Evolutionary conservation across 92 coral and sea anemone genomes (phyloP).

Genomic region (Epizoanthus rinbou): DNA sequence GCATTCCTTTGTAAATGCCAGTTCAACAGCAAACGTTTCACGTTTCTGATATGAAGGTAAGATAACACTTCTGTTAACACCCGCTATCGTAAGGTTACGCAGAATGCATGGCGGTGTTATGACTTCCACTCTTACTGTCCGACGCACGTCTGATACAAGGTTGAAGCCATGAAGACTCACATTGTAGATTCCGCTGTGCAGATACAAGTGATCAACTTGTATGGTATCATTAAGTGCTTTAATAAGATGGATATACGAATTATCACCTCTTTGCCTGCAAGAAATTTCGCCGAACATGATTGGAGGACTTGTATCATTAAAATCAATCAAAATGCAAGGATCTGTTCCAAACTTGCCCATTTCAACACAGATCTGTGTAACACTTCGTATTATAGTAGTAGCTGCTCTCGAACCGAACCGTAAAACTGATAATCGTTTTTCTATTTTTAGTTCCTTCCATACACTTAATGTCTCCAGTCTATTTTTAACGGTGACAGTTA

Average conservation of each 20-base stretch:
- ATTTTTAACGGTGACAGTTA: conserved; percentile 22
- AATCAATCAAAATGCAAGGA: conserved; percentile 54
- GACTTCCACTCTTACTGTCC: conserved; percentile 36
- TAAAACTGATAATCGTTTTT: conserved; percentile 23
- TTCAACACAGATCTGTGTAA: conserved; percentile 31
- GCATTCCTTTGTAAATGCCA: conserved; percentile 30
- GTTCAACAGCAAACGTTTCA: conserved; percentile 20
- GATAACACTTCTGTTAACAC: not conserved
- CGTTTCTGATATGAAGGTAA: not conserved
- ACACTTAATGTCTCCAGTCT: conserved; percentile 1
- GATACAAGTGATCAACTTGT: conserved; percentile 52
- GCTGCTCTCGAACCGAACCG: conserved; percentile 6
- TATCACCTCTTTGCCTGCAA: conserved; percentile 27
- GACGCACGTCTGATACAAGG: conserved; percentile 56
- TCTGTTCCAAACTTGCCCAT: conserved; percentile 38
- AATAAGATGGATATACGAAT: not conserved
- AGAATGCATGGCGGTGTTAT: conserved; percentile 62
- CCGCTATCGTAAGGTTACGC: conserved; percentile 49
- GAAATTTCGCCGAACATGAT: conserved; percentile 43
- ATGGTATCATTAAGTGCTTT: not conserved
- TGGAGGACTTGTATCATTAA: conserved; percentile 42
- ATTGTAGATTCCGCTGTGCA: conserved; percentile 54
- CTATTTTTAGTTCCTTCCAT: conserved; percentile 16
- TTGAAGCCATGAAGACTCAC: conserved; percentile 58
- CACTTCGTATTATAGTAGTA: conserved; percentile 42